Conservation (phyloP, 2,797 vertebrate species). For the Acipenser transmontanus region DNA sequence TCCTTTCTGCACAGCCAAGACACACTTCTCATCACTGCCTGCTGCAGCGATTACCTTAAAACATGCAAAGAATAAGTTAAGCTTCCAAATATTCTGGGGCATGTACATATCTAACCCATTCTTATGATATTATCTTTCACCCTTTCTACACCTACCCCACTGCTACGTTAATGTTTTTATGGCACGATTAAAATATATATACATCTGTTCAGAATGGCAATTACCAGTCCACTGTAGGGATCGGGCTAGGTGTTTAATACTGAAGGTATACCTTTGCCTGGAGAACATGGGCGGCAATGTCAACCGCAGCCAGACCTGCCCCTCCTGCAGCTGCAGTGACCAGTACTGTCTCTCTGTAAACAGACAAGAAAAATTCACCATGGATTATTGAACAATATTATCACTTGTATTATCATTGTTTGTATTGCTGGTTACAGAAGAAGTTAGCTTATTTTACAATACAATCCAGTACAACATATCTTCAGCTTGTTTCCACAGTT, state of each 20-base stretch:
- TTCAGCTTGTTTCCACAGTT: background rate
- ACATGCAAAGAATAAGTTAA: too few species aligned
- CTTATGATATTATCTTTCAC: too few species aligned
- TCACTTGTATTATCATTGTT: too few species aligned
- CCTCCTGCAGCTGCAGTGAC: conserved; percentile 46
- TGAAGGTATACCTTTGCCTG: conserved; percentile 37
- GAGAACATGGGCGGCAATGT: conserved; percentile 37
- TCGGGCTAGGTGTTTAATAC: background rate
- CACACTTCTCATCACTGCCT: conserved; percentile 16
- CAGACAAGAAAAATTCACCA: background rate
- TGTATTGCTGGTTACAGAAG: background rate
- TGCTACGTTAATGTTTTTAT: too few species aligned
- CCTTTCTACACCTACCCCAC: too few species aligned
- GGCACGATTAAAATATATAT: too few species aligned
- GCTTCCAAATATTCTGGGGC: too few species aligned
- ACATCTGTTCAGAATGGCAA: too few species aligned
- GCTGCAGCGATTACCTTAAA: conserved; percentile 17
- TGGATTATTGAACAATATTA: too few species aligned
- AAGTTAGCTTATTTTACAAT: background rate
- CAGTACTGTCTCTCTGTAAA: conserved; percentile 40
- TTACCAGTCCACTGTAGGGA: background rate
- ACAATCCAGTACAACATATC: background rate
- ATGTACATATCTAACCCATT: too few species aligned
- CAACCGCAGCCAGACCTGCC: conserved; percentile 40
- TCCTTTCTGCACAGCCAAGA: conserved; percentile 16